Conservation (phyloP, 1,140 invertebrate genomes). For the Ctenoplectra terminalis region DNA sequence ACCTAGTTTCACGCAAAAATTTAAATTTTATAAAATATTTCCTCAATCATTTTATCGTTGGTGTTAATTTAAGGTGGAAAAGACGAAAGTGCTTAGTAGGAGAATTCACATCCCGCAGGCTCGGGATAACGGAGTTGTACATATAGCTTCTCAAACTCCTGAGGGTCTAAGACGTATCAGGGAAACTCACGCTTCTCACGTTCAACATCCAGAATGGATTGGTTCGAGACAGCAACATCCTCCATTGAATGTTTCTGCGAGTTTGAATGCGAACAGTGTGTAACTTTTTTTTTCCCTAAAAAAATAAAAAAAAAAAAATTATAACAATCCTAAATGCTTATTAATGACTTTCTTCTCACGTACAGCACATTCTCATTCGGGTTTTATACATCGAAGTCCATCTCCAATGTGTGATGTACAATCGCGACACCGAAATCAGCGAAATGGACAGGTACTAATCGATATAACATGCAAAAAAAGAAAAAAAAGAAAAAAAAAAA, state of each 20-base stretch:
- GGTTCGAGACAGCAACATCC: constrained; percentile 58
- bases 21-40: background rate
- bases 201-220: constrained; percentile 71
- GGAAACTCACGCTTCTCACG: constrained; percentile 69
- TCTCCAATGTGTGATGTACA: constrained; percentile 75
- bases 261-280: constrained; percentile 71
- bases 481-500: background rate
- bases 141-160: constrained; percentile 64
- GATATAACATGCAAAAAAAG: background rate
- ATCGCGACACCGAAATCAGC: constrained; percentile 70
- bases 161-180: constrained; percentile 73
- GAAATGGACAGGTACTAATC: constrained; percentile 76
- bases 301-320: too few relatives aligned
- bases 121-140: constrained; percentile 64
- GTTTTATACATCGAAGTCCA: constrained; percentile 78
- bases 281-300: background rate
- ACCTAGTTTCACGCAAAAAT: constrained; percentile 23
- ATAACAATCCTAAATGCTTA: background rate
- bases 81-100: constrained; percentile 68
- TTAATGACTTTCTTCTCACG: constrained; percentile 10
- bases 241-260: constrained; percentile 61
- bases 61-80: constrained; percentile 61
- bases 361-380: constrained; percentile 66
- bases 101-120: constrained; percentile 71
- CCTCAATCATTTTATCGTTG: background rate